Base-by-base conservation (phyloP, 1,140 invertebrate species). In the Micrasema minimum region DNA sequence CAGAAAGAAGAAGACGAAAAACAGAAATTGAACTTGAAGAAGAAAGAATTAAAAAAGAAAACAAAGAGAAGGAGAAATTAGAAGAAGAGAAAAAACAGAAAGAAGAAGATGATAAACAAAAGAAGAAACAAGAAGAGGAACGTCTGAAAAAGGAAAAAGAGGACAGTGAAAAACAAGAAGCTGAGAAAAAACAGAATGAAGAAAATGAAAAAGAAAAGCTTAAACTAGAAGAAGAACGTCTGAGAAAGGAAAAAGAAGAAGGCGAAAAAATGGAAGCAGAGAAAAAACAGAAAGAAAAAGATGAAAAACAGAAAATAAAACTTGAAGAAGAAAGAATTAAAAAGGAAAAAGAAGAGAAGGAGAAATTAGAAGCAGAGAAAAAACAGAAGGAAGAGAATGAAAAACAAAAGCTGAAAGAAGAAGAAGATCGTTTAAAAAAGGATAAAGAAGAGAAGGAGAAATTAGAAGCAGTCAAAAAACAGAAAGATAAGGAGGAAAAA, bases 311-410 rank as follows among this genome's bases (percentile, higher is more conserved):
- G 66, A 55, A 72, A 70, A 43, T 45, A 46, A 43, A 72, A 72
- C n/a, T 73, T 70, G 64, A 69, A 71, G 45, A 72, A 66, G 70
- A 76, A 57, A 73, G 62, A 70, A 71, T 53, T 69, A 66, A 72
- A 77, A 43, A 41, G 20, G 38, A 72, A 70, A 72, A 51, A 71
- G 57, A 67, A 65, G 50, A 69, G 31, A 62, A 61, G 12, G 64
- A n/a, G 57, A 75, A 74, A 43, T 1, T 48, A 72, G 45, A 62
- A 38, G 26, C 22, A 10, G 46, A 37, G 53, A 26, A 9, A 22
- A 18, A 23, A 7, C 59, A 72, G 48, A 51, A 64, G 31, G 41
- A 71, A 37, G 46, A 48, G 11, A 9, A 46, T n/a, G 53, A 57
- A 16, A 41, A 66, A 51, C 31, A 38, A 10, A 43, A 20, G 26